A percentile compares a stretch with the other conserved stretches of the same genome.
These are phyloP conservation scores for Cardiocondyla obscurior DNA, from an alignment of 1,140 invertebrate species.

Conservation along the genomic window DNA sequence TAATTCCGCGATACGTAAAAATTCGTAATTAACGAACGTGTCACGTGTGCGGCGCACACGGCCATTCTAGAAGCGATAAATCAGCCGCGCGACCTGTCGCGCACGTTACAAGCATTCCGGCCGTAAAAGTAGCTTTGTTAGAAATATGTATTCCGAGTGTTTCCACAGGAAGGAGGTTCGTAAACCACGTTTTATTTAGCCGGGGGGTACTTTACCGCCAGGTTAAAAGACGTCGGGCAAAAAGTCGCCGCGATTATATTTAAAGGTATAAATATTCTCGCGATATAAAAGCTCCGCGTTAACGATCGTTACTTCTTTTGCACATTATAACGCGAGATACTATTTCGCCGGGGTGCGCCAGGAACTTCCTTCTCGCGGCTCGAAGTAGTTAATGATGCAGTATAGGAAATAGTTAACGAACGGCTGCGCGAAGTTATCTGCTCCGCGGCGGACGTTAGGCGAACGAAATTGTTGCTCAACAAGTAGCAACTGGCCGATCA, in stretches of 20 bases:
- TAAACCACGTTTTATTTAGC: background rate
- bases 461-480: constrained; percentile 53
- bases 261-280: background rate
- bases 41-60: background rate
- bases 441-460: background rate
- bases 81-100: background rate
- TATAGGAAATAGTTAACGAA: constrained; percentile 37
- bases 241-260: background rate
- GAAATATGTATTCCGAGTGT: background rate
- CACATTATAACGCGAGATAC: background rate
- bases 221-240: background rate
- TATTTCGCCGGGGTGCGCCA: background rate
- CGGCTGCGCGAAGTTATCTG: constrained; percentile 5
- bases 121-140: background rate
- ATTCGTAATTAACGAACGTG: constrained; percentile 28
- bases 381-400: constrained; percentile 10
- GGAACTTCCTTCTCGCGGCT: constrained; percentile 36
- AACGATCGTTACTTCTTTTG: background rate
- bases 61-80: constrained; percentile 4
- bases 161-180: background rate
- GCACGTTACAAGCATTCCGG: background rate
- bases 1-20: constrained; percentile 28
- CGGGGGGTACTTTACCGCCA: background rate
- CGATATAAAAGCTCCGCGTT: background rate
- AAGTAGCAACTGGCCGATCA: constrained; percentile 52